Evolutionary conservation across 2,113 vertebrate species (phyloP).

Genomic region (Amphiprion percula): DNA sequence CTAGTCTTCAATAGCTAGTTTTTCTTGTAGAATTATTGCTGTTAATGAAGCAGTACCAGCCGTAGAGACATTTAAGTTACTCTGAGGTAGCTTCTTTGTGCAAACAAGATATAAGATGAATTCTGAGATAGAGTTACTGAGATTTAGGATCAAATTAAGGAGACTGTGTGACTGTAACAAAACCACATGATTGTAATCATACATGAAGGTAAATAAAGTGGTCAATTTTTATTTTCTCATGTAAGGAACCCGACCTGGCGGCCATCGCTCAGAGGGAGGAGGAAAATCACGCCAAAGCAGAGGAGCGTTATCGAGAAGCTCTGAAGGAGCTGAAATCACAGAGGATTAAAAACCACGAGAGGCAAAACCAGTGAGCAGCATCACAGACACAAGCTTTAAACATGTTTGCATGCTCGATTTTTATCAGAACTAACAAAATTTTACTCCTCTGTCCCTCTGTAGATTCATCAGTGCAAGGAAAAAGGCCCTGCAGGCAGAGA

Average conservation of each 20-base stretch:
- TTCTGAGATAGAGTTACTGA: neutral
- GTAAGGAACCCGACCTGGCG: slow-evolving; percentile 85
- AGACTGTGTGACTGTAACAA: neutral
- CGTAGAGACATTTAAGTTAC: neutral
- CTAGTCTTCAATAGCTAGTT: neutral
- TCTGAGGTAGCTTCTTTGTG: neutral
- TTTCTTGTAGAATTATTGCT: neutral
- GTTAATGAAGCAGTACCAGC: neutral
- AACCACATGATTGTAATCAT: neutral
- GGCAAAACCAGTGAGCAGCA: slow-evolving; percentile 84
- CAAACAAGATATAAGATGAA: neutral
- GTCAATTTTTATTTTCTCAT: slow-evolving; percentile 1
- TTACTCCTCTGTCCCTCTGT: slow-evolving; percentile 16
- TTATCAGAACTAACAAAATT: neutral
- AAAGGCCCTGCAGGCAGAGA: slow-evolving; percentile 89
- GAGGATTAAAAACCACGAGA: slow-evolving; percentile 81
- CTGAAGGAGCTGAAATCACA: slow-evolving; percentile 89
- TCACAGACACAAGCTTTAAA: neutral
- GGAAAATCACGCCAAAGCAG: slow-evolving; percentile 88
- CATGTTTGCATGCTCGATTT: neutral
- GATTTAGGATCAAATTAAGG: neutral
- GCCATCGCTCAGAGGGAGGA: slow-evolving; percentile 82
- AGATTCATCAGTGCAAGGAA: slow-evolving; percentile 88
- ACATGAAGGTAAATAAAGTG: neutral
- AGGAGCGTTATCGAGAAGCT: slow-evolving; percentile 88